Conservation (phyloP, 1,140 invertebrate species). For the Onthophagus taurus region DNA sequence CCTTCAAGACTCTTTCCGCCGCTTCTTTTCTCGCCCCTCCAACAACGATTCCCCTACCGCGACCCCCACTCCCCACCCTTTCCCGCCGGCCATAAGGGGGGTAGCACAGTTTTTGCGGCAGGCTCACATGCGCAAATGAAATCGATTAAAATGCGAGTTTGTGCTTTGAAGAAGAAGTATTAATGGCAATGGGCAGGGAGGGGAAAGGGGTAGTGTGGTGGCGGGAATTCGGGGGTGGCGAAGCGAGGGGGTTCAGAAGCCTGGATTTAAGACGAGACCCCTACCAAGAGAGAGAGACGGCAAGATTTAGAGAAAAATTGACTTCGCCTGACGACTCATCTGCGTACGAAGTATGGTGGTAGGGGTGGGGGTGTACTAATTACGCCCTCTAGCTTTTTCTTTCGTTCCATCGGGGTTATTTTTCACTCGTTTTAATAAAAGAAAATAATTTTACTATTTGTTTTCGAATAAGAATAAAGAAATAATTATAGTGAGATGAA, state of each 20-base stretch:
- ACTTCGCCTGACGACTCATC: conserved; percentile 1
- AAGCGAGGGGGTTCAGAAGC: background rate
- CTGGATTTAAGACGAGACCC: background rate
- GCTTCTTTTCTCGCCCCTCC: conserved; percentile 9
- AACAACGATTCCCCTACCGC: conserved; percentile 5
- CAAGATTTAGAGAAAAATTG: background rate
- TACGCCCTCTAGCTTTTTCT: too few relatives aligned
- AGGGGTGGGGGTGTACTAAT: too few relatives aligned
- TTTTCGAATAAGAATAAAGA: too few relatives aligned
- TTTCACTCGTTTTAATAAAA: too few relatives aligned
- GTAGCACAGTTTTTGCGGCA: conserved; percentile 38
- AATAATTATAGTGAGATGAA: too few relatives aligned
- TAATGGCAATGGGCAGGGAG: conserved; percentile 36
- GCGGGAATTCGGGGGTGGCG: conserved; percentile 23
- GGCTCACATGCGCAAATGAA: conserved; percentile 39
- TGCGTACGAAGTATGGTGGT: too few relatives aligned
- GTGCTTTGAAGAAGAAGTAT: conserved; percentile 39
- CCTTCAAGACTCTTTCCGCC: conserved; percentile 10
- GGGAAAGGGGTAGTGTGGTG: conserved; percentile 17
- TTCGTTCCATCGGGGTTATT: too few relatives aligned
- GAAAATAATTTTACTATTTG: too few relatives aligned
- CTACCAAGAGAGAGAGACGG: background rate
- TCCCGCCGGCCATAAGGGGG: conserved; percentile 17
- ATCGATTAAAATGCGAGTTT: conserved; percentile 40
- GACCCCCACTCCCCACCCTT: conserved; percentile 18